Evolutionary conservation across 1,140 invertebrate genomes (phyloP).

Genomic region (Trichonephila clavipes): DNA sequence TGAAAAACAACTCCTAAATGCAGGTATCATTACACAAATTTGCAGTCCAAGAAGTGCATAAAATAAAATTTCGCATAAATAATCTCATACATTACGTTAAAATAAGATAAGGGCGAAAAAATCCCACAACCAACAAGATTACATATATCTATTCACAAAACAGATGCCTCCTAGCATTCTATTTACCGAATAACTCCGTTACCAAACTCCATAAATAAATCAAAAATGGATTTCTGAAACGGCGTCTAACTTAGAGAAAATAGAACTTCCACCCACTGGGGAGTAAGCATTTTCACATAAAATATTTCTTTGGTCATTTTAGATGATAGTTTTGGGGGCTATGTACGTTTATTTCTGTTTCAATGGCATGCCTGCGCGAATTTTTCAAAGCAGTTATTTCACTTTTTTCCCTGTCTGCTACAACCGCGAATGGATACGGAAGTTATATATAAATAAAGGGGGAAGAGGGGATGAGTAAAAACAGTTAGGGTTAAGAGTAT

Average conservation of each 20-base stretch:
- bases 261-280: slow-evolving; percentile 16
- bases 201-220: slow-evolving; percentile 44
- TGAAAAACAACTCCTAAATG: not conserved
- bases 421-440: not conserved
- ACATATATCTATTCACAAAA: slow-evolving; percentile 7
- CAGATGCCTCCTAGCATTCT: slow-evolving; percentile 17
- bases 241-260: slow-evolving; percentile 35
- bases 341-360: slow-evolving; percentile 29
- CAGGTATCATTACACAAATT: not conserved
- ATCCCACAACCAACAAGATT: not conserved
- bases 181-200: slow-evolving; percentile 50
- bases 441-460: not conserved
- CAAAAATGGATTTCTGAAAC: slow-evolving; percentile 55
- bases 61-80: slow-evolving; percentile 3
- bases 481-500: not conserved
- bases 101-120: not conserved
- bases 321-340: slow-evolving; percentile 3
- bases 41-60: not conserved
- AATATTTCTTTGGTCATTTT: slow-evolving; percentile 62
- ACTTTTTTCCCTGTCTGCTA: not conserved
- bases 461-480: not conserved
- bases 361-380: slow-evolving; percentile 25
- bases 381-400: slow-evolving; percentile 15
- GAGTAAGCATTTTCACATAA: slow-evolving; percentile 43
- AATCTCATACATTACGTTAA: slow-evolving; percentile 10